Conservation (phyloP, 2,113 vertebrate genomes). For the Psittacara wagleri region DNA sequence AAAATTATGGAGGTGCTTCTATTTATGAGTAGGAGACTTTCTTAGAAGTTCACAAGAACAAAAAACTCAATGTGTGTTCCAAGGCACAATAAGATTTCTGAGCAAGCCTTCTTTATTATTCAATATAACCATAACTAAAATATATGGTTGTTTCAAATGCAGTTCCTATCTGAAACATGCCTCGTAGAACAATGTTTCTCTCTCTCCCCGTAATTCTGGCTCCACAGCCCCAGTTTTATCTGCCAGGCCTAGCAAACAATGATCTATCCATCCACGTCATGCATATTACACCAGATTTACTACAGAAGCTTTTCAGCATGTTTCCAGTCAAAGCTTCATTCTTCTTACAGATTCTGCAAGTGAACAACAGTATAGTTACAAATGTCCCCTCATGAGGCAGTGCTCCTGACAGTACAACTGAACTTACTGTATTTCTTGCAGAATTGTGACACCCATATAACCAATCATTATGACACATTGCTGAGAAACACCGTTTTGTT, state of each 20-base stretch:
- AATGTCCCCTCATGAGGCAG: slow-evolving; percentile 73
- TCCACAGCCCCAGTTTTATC: slow-evolving; percentile 47
- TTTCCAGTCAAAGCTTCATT: slow-evolving; percentile 62
- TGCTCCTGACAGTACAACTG: slow-evolving; percentile 36
- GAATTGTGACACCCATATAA: slow-evolving; percentile 39
- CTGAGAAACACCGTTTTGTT: slow-evolving; percentile 58
- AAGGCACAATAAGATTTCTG: slow-evolving; percentile 13
- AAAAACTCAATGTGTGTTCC: slow-evolving; percentile 6
- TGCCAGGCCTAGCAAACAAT: slow-evolving; percentile 40
- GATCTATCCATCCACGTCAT: slow-evolving; percentile 61
- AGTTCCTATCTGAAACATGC: slow-evolving; percentile 44
- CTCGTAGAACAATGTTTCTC: slow-evolving; percentile 56
- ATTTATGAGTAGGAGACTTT: neutral
- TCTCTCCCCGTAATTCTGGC: slow-evolving; percentile 38
- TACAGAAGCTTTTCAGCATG: slow-evolving; percentile 52
- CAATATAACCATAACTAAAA: slow-evolving; percentile 48
- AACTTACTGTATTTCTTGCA: slow-evolving; percentile 59
- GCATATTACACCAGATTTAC: slow-evolving; percentile 74
- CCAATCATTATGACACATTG: slow-evolving; percentile 60
- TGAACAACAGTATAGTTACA: slow-evolving; percentile 71
- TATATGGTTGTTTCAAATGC: slow-evolving; percentile 37
- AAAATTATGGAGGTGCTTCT: neutral
- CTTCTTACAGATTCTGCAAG: slow-evolving; percentile 61
- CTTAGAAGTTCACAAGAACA: neutral
- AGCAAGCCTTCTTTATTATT: slow-evolving; percentile 49